These are phyloP conservation scores for Dicerorhinus sumatrensis DNA, from an alignment of 2,113 vertebrate genomes.

Conservation along the genomic window DNA sequence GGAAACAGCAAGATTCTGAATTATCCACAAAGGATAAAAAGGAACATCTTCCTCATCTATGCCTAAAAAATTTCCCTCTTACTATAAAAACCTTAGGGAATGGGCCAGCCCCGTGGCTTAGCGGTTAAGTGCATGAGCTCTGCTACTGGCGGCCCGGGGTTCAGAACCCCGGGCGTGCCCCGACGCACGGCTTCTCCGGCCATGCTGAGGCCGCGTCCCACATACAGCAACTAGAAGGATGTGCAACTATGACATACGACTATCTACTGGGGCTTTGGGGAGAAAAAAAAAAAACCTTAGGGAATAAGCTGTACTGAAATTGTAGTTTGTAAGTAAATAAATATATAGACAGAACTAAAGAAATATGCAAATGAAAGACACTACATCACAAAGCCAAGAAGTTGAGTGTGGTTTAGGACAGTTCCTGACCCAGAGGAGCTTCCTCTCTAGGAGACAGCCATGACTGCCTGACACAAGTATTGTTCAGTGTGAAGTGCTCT, in stretches of 20 bases:
- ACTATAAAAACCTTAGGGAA: neutral
- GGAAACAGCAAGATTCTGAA: neutral
- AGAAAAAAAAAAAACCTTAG: neutral
- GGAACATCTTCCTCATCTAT: neutral
- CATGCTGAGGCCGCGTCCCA: no score
- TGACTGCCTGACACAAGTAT: fast-evolving
- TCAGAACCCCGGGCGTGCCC: no score
- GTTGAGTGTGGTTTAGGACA: neutral
- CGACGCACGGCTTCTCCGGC: no score
- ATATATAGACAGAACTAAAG: neutral
- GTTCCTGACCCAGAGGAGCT: neutral
- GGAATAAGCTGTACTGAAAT: neutral
- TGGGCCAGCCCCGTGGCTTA: no score
- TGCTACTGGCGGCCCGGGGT: no score
- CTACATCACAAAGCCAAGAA: neutral
- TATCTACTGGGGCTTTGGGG: no score
- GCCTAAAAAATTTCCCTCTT: neutral
- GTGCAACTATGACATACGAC: no score
- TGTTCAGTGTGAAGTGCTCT: no score
- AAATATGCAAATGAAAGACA: neutral
- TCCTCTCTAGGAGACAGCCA: no score
- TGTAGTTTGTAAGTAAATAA: neutral
- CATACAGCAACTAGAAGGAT: no score
- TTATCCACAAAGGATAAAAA: neutral
- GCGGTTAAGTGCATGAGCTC: no score